Evolutionary conservation across 2,888 invertebrate genomes (phyloP).

Genomic region (Drosophila putrida): DNA sequence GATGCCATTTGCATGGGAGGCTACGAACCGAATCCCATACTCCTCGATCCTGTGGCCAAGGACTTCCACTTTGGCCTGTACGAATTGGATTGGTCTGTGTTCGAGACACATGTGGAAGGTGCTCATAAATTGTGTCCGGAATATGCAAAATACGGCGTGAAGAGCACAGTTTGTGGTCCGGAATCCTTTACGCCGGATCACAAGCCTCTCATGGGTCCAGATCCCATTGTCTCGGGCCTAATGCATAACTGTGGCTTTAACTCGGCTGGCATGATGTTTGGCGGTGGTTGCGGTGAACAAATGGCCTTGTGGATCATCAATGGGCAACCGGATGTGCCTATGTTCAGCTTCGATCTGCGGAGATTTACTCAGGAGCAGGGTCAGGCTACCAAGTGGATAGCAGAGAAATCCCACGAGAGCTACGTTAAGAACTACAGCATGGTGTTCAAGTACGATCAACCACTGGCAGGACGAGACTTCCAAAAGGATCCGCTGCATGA

Average conservation of each 20-base stretch:
- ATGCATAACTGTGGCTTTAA: constrained; percentile 96
- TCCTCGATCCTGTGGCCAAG: constrained; percentile 91
- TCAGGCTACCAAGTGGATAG: constrained; percentile 90
- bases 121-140: constrained; percentile 91
- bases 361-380: constrained; percentile 92
- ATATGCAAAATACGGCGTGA: constrained; percentile 91
- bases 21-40: constrained; percentile 94
- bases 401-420: constrained; percentile 94
- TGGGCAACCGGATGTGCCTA: constrained; percentile 93
- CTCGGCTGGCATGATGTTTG: constrained; percentile 96
- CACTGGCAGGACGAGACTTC: constrained; percentile 91
- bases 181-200: constrained; percentile 97
- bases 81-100: constrained; percentile 94
- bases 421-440: constrained; percentile 94
- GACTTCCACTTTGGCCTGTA: constrained; percentile 94
- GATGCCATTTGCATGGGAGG: constrained; percentile 94
- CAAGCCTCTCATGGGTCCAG: constrained; percentile 93
- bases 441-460: constrained; percentile 94
- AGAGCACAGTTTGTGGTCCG: constrained; percentile 95
- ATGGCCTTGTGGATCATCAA: constrained; percentile 93
- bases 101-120: constrained; percentile 90
- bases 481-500: constrained; percentile 89
- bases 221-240: constrained; percentile 89
- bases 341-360: constrained; percentile 94
- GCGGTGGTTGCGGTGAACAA: constrained; percentile 94